Percentiles rank a stretch among this genome's conserved stretches.
Conservation (phyloP, 2,113 vertebrate genomes). For the Piaya cayana region DNA sequence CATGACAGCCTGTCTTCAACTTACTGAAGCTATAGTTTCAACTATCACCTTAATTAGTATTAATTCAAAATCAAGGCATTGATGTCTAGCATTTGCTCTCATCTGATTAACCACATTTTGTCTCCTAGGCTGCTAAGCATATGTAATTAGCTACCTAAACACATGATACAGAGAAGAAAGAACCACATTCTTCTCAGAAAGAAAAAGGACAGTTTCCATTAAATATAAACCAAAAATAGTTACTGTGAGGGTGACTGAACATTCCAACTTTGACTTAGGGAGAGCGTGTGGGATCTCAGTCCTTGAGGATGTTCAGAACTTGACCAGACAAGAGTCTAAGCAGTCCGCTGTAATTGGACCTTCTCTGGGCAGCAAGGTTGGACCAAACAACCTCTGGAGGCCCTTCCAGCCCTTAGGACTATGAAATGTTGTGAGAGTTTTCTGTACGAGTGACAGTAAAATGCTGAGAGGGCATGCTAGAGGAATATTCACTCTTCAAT, state of each 20-base stretch:
- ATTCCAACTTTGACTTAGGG: background rate
- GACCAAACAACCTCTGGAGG: background rate
- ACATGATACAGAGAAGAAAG: background rate
- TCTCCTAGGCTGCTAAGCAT: background rate
- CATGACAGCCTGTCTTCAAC: too few relatives aligned
- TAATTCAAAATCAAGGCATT: background rate
- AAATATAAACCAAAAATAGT: background rate
- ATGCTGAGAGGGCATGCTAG: background rate
- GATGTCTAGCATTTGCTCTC: too few relatives aligned
- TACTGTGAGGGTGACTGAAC: rapidly evolving
- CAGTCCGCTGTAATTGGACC: background rate
- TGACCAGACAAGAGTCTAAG: background rate
- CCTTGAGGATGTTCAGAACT: background rate
- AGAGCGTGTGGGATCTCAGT: background rate
- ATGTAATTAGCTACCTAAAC: rapidly evolving
- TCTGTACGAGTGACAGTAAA: background rate
- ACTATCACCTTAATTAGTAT: background rate
- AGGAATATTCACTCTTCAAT: background rate
- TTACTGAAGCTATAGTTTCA: too few relatives aligned
- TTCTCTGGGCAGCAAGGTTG: background rate
- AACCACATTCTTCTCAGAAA: rapidly evolving
- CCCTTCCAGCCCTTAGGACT: background rate
- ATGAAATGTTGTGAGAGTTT: background rate
- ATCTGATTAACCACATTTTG: background rate
- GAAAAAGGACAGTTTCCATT: background rate